A percentile compares a stretch with the other conserved stretches of the same genome.
Conservation (phyloP, 2,113 vertebrate genomes). For the Hiodon tergisus region DNA sequence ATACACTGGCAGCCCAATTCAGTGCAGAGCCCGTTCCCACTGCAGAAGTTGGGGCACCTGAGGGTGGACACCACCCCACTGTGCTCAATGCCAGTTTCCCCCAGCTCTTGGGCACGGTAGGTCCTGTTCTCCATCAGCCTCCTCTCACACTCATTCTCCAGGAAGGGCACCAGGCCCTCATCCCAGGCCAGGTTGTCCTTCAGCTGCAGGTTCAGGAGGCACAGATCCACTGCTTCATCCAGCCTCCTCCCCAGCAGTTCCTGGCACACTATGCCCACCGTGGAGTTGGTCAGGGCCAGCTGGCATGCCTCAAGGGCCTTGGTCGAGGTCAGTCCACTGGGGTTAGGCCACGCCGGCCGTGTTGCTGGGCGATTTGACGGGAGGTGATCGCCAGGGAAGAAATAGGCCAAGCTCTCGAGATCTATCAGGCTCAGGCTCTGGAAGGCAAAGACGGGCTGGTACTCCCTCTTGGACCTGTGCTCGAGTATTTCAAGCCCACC, state of each 20-base stretch:
- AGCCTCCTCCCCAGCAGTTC: constrained; percentile 61
- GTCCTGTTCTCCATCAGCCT: constrained; percentile 57
- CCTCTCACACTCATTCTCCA: constrained; percentile 75
- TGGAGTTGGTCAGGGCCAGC: constrained; percentile 60
- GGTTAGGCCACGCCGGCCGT: constrained; percentile 60
- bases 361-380: constrained; percentile 41
- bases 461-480: constrained; percentile 40
- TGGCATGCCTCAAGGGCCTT: constrained; percentile 65
- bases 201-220: constrained; percentile 69
- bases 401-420: constrained; percentile 62
- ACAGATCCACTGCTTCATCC: constrained; percentile 65
- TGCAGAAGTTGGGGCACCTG: constrained; percentile 66
- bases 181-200: constrained; percentile 70
- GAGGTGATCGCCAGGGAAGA: constrained; percentile 73
- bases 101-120: constrained; percentile 27
- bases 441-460: constrained; percentile 42
- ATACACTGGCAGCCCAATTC: constrained; percentile 65
- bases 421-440: constrained; percentile 46
- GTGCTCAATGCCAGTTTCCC: constrained; percentile 6
- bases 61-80: constrained; percentile 53
- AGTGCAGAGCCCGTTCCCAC: constrained; percentile 58
- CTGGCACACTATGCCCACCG: constrained; percentile 58
- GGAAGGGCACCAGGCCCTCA: constrained; percentile 57
- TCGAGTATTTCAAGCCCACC: background rate
- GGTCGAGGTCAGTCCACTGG: constrained; percentile 60